A percentile compares a stretch with the other conserved stretches of the same genome.
phyloP scores from a whole-genome alignment of 92 coral and sea anemone species.

The Umimayanthus chanpuru region DNA sequence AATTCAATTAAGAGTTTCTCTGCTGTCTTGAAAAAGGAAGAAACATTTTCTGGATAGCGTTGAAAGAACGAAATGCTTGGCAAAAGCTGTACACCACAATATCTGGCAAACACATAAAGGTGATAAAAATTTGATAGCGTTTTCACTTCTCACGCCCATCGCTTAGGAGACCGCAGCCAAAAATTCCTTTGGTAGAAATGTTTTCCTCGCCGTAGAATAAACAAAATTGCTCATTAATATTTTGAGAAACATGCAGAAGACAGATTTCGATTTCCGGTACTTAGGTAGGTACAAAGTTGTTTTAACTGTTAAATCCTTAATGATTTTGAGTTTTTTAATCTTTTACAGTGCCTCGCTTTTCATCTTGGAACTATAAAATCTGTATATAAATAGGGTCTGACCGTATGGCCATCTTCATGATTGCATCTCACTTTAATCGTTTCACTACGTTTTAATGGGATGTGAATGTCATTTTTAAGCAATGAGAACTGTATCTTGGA shows the following conservation, averaged over 20 bases:
- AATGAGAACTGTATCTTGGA: too few relatives aligned
- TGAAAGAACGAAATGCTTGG: background rate
- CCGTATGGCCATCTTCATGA: too few relatives aligned
- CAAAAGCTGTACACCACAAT: slow-evolving; percentile 11
- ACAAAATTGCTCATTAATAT: background rate
- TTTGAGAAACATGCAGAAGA: background rate
- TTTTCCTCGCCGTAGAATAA: slow-evolving; percentile 24
- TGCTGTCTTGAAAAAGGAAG: background rate
- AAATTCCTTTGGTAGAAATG: slow-evolving; percentile 45
- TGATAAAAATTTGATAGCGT: slow-evolving; percentile 36
- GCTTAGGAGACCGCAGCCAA: slow-evolving; percentile 24
- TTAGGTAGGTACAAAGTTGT: background rate
- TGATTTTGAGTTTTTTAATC: too few relatives aligned
- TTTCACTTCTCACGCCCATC: slow-evolving; percentile 36
- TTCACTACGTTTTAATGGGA: too few relatives aligned
- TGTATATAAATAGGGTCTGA: too few relatives aligned
- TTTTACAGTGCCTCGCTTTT: slow-evolving; percentile 1
- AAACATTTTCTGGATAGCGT: background rate
- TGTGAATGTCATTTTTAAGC: too few relatives aligned
- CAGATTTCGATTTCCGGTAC: background rate
- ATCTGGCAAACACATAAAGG: slow-evolving; percentile 20
- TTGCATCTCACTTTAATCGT: too few relatives aligned
- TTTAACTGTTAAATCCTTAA: background rate
- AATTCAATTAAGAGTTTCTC: background rate
- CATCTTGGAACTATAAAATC: background rate